A percentile compares a stretch with the other conserved stretches of the same genome.
Evolutionary conservation across 2,888 invertebrate genomes (phyloP).

Genomic region (Cataglyphis altisquamis): DNA sequence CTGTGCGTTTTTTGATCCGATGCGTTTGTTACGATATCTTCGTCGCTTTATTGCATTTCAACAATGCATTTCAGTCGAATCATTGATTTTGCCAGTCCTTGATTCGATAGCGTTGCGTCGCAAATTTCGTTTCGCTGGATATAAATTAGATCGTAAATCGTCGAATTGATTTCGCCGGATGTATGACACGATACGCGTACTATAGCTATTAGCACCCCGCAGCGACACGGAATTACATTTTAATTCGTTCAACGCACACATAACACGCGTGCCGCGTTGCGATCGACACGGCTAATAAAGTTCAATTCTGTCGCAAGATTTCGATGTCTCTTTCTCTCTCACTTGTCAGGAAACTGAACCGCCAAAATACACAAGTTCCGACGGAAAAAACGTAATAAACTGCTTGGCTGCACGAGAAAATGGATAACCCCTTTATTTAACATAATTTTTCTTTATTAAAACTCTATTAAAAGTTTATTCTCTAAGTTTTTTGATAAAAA

Average conservation of each 20-base stretch:
- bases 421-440: neutral
- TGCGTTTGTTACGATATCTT: neutral
- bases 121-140: slow-evolving; percentile 42
- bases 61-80: neutral
- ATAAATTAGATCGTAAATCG: slow-evolving; percentile 58
- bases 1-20: neutral
- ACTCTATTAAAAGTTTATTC: neutral
- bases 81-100: neutral
- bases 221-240: slow-evolving; percentile 37
- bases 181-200: slow-evolving; percentile 29
- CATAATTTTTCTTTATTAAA: neutral
- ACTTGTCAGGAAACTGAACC: neutral
- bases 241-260: slow-evolving; percentile 39
- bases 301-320: slow-evolving; percentile 26
- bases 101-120: slow-evolving; percentile 44
- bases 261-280: slow-evolving; percentile 32
- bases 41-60: neutral
- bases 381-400: neutral
- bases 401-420: neutral
- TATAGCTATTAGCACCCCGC: slow-evolving; percentile 39
- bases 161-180: slow-evolving; percentile 51
- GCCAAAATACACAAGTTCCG: slow-evolving; percentile 11
- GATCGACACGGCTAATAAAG: slow-evolving; percentile 47
- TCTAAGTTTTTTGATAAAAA: neutral
- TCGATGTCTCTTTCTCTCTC: neutral